phyloP scores from a whole-genome alignment of 2,888 invertebrate species.

The Drosophila affinis region DNA sequence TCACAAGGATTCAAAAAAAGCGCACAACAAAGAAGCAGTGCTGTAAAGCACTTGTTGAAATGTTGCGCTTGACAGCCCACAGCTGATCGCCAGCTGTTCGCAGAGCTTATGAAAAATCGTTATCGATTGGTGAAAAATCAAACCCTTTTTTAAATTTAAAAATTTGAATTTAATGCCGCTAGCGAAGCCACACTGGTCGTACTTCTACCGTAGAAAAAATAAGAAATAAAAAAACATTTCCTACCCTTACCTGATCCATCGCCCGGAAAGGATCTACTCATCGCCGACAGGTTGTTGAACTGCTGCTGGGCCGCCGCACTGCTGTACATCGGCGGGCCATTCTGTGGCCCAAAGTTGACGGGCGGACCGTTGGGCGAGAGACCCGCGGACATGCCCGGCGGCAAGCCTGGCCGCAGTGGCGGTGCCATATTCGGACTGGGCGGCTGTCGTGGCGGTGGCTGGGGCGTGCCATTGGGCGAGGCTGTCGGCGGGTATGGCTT shows the following conservation, averaged over 20 bases:
- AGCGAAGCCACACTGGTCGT: no score
- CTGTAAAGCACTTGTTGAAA: no score
- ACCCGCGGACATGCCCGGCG: conserved; percentile 82
- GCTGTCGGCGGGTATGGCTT: conserved; percentile 87
- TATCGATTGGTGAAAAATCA: no score
- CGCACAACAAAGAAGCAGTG: no score
- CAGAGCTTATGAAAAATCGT: no score
- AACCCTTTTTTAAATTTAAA: no score
- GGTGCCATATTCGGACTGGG: conserved; percentile 83
- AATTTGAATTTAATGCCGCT: background rate
- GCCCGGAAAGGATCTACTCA: conserved; percentile 81
- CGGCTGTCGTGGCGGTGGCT: conserved; percentile 82
- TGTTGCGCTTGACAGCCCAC: no score
- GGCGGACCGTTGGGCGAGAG: conserved; percentile 82
- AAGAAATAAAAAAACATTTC: conserved; percentile 13
- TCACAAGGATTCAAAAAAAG: no score
- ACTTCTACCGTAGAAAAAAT: background rate
- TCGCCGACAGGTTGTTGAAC: conserved; percentile 81
- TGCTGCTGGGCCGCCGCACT: conserved; percentile 81
- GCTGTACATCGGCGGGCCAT: conserved; percentile 83
- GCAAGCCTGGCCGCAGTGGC: conserved; percentile 81
- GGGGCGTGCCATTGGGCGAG: conserved; percentile 81
- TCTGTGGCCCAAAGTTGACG: conserved; percentile 79
- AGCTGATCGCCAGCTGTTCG: no score
- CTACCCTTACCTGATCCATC: conserved; percentile 82